Base-by-base conservation (phyloP, 2,888 invertebrate genomes). In the Stramonita haemastoma region DNA sequence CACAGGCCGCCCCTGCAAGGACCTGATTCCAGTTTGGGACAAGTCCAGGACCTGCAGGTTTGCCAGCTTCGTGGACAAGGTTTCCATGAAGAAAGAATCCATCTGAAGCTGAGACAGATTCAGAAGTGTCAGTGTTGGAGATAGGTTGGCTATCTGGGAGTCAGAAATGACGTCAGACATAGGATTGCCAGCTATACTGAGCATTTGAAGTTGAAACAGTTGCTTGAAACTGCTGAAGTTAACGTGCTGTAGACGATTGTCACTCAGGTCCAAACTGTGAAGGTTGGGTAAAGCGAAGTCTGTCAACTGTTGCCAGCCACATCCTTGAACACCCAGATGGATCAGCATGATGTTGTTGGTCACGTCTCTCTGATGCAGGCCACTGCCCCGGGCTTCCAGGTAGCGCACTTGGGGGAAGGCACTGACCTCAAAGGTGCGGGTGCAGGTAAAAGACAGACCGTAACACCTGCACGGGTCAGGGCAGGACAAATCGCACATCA, bases 101-200 rank as follows among this genome's bases (percentile, higher is more conserved):
- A n/a, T 22, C 22, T 26, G 19, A 22, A 81, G 22, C 19, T 22
- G 19, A n/a, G 81, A 81, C 13, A 81, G 4, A 22, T 81, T 81
- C 36, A 81, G 36, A 36, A 17, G 4, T 22, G 56, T n/a, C 5
- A 84, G 22, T 81, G 81, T 36, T 19, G 36, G 22, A 17, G 5
- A 22, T 22, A 81, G 8, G 22, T 81, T 22, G 0, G 17, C 4
- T 34, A 1, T 19, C 0, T 34, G 34, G 22, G 6, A 34, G 4
- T 36, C 5, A 36, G 22, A 19, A 34, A 81, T 19, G 19, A 34
- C 26, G 56, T 15, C 84, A 6, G 66, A 22, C 15, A 86, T 4
- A 66, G 86, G 86, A 86, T 86, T 86, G 0, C 86, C 86, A 19
- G 86, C 29, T 66, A 86, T 8, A 34, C 5, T 22, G 19, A 86